Evolutionary conservation across 2,888 invertebrate species (phyloP), one percentile per base, ranked within the genome.

Genomic region (Alcis repandata): DNA sequence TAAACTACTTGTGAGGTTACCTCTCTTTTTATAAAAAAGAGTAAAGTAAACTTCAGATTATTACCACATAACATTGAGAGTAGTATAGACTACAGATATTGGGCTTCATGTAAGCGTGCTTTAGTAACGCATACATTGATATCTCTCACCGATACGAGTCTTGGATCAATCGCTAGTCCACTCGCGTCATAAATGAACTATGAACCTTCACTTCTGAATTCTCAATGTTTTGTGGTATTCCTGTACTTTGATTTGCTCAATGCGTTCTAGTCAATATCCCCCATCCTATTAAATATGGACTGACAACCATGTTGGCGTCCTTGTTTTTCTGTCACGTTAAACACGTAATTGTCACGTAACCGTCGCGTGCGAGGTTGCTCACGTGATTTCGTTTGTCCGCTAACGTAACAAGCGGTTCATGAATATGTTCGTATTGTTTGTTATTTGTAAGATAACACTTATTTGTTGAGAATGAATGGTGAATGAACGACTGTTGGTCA

Each of bases 241-340:
- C n/a, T n/a, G n/a, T n/a, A n/a, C 33, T 17, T 41, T 38, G 22
- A 36, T 32, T 38, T 46, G 7, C 38, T 38, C 7, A 19, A 36
- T 15, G 32, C 15, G 11, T 22, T 20, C 6, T 52, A 59, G 45
- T 45, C 54, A 62, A 62, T 53, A 46, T 19, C 27, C 17, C 51
- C 1, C 40, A 40, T 43, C 41, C 15, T 19, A 51, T 67, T 51
- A 59, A 70, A 58, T 65, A 70, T 70, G 45, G 13, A 68, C 54
- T 56, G 57, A 56, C 58, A 57, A 63, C 52, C 57, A 56, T 66
- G 68, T 68, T 65, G 15, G 13, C 60, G 59, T 58, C 64, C 67
- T 65, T 70, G 60, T 70, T 65, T 53, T 64, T 43, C 41, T 52
- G 56, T 51, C 41, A 61, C 66, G 64, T 53, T 57, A 58, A 52